Percentiles rank a stretch among this genome's conserved stretches.
Conservation (phyloP, 2,888 invertebrate species). For the Molanna angustata region DNA sequence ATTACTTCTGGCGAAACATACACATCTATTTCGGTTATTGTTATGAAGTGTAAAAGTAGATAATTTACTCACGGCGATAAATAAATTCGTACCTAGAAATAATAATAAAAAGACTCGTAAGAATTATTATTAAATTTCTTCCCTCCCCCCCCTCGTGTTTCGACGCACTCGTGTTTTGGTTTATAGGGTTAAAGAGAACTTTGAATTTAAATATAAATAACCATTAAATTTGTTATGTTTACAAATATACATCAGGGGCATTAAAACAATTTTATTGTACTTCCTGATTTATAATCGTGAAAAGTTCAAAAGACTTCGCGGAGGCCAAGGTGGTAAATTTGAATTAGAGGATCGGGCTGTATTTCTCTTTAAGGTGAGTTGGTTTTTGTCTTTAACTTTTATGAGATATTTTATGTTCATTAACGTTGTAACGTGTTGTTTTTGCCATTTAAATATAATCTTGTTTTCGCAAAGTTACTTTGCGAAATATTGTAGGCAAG, state of each 20-base stretch:
- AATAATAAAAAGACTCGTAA: too few relatives aligned
- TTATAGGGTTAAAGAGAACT: background rate
- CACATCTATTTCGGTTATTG: too few relatives aligned
- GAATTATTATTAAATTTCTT: too few relatives aligned
- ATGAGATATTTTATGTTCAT: conserved; percentile 11
- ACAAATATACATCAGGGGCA: conserved; percentile 14
- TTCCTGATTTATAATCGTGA: conserved; percentile 19
- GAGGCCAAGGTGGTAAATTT: conserved; percentile 12
- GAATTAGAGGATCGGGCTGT: conserved; percentile 17
- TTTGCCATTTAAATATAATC: conserved; percentile 6
- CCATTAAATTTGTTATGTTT: conserved; percentile 14
- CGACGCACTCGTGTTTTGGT: too few relatives aligned
- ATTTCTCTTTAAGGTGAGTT: conserved; percentile 24
- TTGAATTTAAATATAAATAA: conserved; percentile 11
- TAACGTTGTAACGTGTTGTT: conserved; percentile 6
- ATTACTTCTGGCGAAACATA: too few relatives aligned
- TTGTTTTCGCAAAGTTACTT: conserved; percentile 1
- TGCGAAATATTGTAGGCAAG: too few relatives aligned
- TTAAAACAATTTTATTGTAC: conserved; percentile 19
- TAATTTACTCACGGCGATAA: too few relatives aligned
- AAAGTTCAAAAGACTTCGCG: conserved; percentile 16
- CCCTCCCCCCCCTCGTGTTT: too few relatives aligned
- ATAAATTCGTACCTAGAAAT: too few relatives aligned
- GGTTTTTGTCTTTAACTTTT: conserved; percentile 19
- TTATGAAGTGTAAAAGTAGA: too few relatives aligned